phyloP scores from a whole-genome alignment of 2,797 vertebrate genomes.

The Echeneis naucrates region DNA sequence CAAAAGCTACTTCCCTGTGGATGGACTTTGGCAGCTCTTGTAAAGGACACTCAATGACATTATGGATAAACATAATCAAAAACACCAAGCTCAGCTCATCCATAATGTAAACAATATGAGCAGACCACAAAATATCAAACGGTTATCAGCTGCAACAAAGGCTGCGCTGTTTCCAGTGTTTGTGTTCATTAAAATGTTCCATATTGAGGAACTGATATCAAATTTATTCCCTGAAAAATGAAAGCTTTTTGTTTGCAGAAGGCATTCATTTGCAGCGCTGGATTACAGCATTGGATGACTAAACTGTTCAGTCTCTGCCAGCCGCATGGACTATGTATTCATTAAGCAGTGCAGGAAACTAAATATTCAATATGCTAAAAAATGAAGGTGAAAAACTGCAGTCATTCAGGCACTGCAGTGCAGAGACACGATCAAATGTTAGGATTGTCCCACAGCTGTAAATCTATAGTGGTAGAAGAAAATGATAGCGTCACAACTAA shows the following conservation, averaged over 20 bases:
- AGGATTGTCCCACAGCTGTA: background rate
- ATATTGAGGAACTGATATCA: conserved; percentile 49
- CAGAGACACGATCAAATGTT: too few relatives aligned
- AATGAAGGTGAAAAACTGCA: background rate
- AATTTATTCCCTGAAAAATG: conserved; percentile 42
- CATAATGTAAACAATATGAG: conserved; percentile 41
- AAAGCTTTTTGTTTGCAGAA: conserved; percentile 35
- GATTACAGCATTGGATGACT: conserved; percentile 49
- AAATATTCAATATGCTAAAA: conserved; percentile 1
- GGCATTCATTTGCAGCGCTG: conserved; percentile 31
- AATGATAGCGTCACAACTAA: background rate
- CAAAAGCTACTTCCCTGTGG: conserved; percentile 32
- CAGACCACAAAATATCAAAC: conserved; percentile 21
- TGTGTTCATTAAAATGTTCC: conserved; percentile 63
- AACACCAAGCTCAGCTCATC: conserved; percentile 26
- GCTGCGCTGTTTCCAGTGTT: conserved; percentile 32
- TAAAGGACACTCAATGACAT: conserved; percentile 29
- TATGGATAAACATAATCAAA: conserved; percentile 37
- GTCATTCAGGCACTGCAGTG: background rate
- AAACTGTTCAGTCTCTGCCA: conserved; percentile 32
- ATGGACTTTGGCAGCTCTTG: conserved; percentile 10
- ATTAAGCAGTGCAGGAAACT: conserved; percentile 17
- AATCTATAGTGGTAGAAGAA: background rate
- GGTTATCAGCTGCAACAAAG: conserved; percentile 43
- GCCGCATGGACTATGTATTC: conserved; percentile 17